These are phyloP conservation scores for Diphyllodes magnificus DNA, from an alignment of 2,113 vertebrate species.

Conservation along the genomic window DNA sequence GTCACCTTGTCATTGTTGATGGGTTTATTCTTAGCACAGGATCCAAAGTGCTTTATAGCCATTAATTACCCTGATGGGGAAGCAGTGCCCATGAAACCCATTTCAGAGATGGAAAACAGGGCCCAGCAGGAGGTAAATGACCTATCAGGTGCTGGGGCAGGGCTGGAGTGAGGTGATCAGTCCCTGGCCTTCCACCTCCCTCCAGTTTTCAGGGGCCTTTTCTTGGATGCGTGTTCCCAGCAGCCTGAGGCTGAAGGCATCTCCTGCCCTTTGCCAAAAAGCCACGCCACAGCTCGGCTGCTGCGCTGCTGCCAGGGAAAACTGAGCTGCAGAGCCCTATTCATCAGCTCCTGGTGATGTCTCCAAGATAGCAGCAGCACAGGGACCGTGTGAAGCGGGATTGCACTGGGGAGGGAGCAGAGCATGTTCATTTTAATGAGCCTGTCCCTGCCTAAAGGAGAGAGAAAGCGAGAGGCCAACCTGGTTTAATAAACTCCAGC, in stretches of 20 bases:
- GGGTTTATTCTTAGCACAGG: constrained; percentile 14
- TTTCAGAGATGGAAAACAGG: background rate
- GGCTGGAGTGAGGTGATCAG: background rate
- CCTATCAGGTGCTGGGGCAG: background rate
- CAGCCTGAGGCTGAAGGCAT: background rate
- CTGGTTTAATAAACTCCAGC: constrained; percentile 57
- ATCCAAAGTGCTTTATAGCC: background rate
- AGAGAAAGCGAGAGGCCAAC: constrained; percentile 50
- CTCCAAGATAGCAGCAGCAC: background rate
- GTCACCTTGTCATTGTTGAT: background rate
- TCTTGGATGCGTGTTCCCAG: background rate
- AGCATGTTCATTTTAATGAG: constrained; percentile 63
- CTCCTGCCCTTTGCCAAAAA: background rate
- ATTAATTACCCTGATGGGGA: constrained; percentile 9
- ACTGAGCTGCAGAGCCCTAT: background rate
- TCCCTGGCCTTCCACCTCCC: background rate
- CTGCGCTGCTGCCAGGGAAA: background rate
- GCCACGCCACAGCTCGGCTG: background rate
- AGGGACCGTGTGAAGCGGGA: background rate
- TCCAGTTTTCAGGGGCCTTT: background rate
- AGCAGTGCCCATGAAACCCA: background rate
- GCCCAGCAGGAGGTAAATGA: background rate
- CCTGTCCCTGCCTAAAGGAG: constrained; percentile 57
- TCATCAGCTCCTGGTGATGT: background rate
- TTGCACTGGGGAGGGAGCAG: background rate